These are phyloP conservation scores for Chloromyia formosa DNA, from an alignment of 2,888 invertebrate species.

Conservation along the genomic window DNA sequence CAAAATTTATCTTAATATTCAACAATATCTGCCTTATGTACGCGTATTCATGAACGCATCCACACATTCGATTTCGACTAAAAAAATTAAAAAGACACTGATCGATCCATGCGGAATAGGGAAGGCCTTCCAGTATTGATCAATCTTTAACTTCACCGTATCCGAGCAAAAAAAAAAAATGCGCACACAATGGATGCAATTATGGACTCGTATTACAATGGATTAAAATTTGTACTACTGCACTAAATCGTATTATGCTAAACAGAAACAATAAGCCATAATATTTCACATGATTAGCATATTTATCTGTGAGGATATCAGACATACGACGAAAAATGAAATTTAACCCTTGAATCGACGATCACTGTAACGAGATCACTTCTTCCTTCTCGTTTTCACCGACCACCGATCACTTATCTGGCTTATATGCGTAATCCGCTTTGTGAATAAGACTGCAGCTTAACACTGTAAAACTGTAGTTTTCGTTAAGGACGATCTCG, in stretches of 20 bases:
- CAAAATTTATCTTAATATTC: not conserved
- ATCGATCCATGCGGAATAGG: not conserved
- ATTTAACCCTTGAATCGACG: conserved; percentile 29
- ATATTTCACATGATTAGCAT: conserved; percentile 30
- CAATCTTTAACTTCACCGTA: not conserved
- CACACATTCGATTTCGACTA: not conserved
- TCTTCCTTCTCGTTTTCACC: too few relatives aligned
- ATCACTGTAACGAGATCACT: conserved; percentile 11
- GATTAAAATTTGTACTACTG: conserved; percentile 1
- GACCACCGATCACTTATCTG: not conserved
- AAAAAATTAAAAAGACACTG: not conserved
- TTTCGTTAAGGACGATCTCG: too few relatives aligned
- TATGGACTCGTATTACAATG: not conserved
- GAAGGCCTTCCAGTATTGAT: conserved; percentile 5
- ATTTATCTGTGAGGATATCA: conserved; percentile 19
- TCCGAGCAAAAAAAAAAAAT: not conserved
- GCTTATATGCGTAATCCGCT: conserved; percentile 9
- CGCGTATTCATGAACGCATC: too few relatives aligned
- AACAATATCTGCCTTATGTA: too few relatives aligned
- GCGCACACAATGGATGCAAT: not conserved
- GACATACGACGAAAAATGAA: conserved; percentile 1
- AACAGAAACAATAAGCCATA: conserved; percentile 28
- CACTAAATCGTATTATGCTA: not conserved
- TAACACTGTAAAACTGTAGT: too few relatives aligned
- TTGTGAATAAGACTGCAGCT: not conserved